These are phyloP conservation scores for Gymnoscopelus microlampas DNA, from an alignment of 2,797 vertebrate species.

Conservation along the genomic window DNA sequence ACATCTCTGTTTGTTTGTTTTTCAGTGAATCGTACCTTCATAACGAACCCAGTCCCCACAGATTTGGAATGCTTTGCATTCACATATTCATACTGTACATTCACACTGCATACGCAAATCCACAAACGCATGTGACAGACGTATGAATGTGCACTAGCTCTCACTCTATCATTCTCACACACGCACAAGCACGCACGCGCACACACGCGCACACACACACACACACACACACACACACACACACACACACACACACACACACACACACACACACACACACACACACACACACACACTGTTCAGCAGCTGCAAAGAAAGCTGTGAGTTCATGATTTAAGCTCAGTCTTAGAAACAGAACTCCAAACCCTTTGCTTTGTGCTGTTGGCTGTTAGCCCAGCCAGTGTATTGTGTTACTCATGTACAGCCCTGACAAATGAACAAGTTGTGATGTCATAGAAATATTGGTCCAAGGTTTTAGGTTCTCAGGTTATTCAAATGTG, in stretches of 20 bases:
- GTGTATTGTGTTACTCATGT: conserved; percentile 51
- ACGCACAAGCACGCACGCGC: conserved; percentile 17
- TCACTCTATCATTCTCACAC: neutral
- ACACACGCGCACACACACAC: conserved; percentile 28
- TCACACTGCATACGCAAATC: conserved; percentile 4
- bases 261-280: conserved; percentile 30
- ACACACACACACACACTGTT: conserved; percentile 50
- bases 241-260: conserved; percentile 21
- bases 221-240: conserved; percentile 58
- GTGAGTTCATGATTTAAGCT: conserved; percentile 57
- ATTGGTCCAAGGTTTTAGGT: conserved; percentile 49
- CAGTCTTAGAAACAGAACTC: conserved; percentile 60
- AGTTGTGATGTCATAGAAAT: conserved; percentile 66
- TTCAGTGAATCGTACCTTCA: conserved; percentile 28
- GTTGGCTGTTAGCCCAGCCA: conserved; percentile 43
- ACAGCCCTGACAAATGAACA: conserved; percentile 45
- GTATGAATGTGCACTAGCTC: too few relatives aligned
- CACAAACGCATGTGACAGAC: too few relatives aligned
- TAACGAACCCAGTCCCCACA: conserved; percentile 32
- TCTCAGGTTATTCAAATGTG: conserved; percentile 49
- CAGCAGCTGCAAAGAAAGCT: conserved; percentile 55
- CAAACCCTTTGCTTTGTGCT: conserved; percentile 41
- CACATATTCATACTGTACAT: conserved; percentile 41
- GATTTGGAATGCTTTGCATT: conserved; percentile 42
- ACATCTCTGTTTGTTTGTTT: neutral